These are phyloP conservation scores for Prunella fulvescens DNA, from an alignment of 2,113 vertebrate genomes.

Conservation along the genomic window DNA sequence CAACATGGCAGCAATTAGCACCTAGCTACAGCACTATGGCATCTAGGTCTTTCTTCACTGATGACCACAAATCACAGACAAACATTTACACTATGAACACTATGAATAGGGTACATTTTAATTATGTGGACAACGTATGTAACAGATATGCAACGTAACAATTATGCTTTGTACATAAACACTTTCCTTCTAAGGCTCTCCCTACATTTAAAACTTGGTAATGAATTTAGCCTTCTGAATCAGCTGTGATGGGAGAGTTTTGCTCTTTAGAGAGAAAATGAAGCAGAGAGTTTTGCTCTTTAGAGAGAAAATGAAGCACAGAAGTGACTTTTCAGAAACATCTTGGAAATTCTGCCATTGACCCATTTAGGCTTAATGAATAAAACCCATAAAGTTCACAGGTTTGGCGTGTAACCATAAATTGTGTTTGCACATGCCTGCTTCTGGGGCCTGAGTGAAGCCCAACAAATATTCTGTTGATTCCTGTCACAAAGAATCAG, in stretches of 20 bases:
- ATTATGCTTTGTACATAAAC: background rate
- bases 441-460: background rate
- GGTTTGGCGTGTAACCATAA: background rate
- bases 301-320: background rate
- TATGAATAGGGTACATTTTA: background rate
- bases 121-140: background rate
- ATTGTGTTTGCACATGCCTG: background rate
- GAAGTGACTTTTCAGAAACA: background rate
- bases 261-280: background rate
- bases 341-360: background rate
- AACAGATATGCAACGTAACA: background rate
- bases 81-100: background rate
- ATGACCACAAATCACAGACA: background rate
- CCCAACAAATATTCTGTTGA: background rate
- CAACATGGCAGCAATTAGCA: background rate
- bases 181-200: background rate
- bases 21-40: background rate
- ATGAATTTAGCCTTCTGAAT: background rate
- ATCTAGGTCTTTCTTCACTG: background rate
- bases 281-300: background rate
- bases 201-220: background rate
- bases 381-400: background rate
- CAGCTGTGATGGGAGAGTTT: background rate
- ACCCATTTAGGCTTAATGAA: background rate
- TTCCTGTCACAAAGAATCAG: background rate